Evolutionary conservation across 2,797 vertebrate genomes (phyloP).

Genomic region (Cossypha heuglini): DNA sequence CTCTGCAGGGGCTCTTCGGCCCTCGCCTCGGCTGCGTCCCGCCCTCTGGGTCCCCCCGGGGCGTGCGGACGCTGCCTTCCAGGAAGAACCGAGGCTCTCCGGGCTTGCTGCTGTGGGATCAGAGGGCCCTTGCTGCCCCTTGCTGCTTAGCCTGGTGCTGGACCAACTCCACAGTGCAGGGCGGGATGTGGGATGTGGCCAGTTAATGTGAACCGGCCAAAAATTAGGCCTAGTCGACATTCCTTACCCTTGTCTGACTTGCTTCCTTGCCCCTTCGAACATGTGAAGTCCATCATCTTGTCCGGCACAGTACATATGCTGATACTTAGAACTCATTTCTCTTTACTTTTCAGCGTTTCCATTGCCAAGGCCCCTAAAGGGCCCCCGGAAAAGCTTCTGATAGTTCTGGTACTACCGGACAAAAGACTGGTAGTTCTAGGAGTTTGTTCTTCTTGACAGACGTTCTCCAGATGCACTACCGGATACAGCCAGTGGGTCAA

Average conservation of each 20-base stretch:
- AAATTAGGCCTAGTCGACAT: background rate
- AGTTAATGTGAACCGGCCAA: background rate
- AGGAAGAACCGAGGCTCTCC: background rate
- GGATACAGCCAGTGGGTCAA: background rate
- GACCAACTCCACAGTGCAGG: background rate
- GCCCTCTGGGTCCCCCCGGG: fast-evolving
- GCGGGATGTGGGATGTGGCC: background rate
- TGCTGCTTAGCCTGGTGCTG: background rate
- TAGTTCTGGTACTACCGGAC: background rate
- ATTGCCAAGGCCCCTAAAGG: background rate
- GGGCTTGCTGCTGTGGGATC: no score
- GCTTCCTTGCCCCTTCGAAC: background rate
- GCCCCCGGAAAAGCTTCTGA: background rate
- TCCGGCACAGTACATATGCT: fast-evolving
- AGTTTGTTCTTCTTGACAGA: background rate
- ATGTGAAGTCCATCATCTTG: fast-evolving
- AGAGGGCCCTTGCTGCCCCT: fast-evolving
- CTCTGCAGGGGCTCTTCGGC: background rate
- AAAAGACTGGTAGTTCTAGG: background rate
- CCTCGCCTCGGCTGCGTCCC: background rate
- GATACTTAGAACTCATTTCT: fast-evolving
- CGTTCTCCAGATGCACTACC: fast-evolving
- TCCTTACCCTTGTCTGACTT: no score
- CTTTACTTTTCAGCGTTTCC: background rate
- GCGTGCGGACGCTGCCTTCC: background rate